Evolutionary conservation across 2,113 vertebrate species (phyloP), one percentile per base, ranked within the genome.

Genomic region (Megalops atlanticus): DNA sequence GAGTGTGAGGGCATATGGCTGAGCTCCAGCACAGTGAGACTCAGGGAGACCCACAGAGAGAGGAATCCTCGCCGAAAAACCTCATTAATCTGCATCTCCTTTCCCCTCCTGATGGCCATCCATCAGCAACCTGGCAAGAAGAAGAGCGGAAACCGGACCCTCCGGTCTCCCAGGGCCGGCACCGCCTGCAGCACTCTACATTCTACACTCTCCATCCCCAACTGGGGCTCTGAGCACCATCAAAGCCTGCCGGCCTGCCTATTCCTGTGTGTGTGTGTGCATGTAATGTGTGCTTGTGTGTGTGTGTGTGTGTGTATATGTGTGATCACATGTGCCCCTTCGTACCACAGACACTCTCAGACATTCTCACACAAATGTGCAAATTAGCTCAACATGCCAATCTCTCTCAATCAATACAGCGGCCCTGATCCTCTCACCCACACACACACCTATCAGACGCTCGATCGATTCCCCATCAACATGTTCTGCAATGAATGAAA

Each of bases 401-500:
- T 71, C 69, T 35, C 1, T 36, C 69, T 36, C 8, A 71, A 18
- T 36, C 11, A 38, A 8, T 18, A 36, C 69, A 36, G 16, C 69
- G 5, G 33, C 10, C 81, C 15, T 64, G 21, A 77, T 39, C 24
- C 49, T 27, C 80, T 77, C 49, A 31, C 85, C 35, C 27, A 45
- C 21, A 79, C 78, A 54, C 72, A 74, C 45, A 38, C 36, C 70
- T 73, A 73, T 0, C 11, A 35, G 47, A 41, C 52, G 21, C 38
- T 36, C 49, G 7, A 45, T 33, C 47, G 7, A 49, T 73, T 49
- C 58, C 58, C 11, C 76, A 52, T 33, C 35, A 73, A 45, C 80
- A 24, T 54, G 70, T 76, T 45, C 74, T 49, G 71, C 79, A 83
- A 85, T 84, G 64, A 84, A 84, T 86, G 68, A 84, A 85, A 80